Conservation (phyloP, 1,140 invertebrate genomes). For the Luehdorfia chinensis region DNA sequence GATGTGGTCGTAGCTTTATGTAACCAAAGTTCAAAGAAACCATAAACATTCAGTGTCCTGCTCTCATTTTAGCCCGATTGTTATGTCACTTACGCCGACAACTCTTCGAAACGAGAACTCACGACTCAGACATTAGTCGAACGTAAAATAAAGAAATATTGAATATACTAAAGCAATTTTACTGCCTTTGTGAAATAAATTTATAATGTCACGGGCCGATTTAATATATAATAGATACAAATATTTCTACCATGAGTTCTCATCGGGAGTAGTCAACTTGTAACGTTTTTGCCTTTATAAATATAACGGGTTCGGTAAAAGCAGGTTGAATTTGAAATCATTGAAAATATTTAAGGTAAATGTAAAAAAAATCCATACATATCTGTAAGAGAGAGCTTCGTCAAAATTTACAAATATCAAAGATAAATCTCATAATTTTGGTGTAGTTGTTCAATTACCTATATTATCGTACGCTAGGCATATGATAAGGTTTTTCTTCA, state of each 20-base stretch:
- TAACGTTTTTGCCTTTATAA: constrained; percentile 34
- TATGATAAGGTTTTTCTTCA: too few relatives aligned
- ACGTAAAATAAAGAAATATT: constrained; percentile 18
- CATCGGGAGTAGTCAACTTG: constrained; percentile 35
- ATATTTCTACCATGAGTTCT: constrained; percentile 16
- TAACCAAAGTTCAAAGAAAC: constrained; percentile 6
- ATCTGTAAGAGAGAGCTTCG: constrained; percentile 5
- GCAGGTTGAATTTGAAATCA: constrained; percentile 36
- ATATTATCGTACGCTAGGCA: too few relatives aligned
- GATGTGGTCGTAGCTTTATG: not conserved
- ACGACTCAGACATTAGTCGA: constrained; percentile 22
- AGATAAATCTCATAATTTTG: too few relatives aligned
- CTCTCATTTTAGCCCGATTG: constrained; percentile 55
- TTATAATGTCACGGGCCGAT: constrained; percentile 1
- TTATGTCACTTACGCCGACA: constrained; percentile 29
- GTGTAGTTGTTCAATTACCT: too few relatives aligned
- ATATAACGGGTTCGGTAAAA: constrained; percentile 24
- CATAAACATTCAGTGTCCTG: constrained; percentile 23
- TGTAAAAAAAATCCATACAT: not conserved
- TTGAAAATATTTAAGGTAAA: not conserved
- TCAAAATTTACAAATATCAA: not conserved
- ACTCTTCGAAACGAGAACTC: constrained; percentile 26
- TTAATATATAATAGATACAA: constrained; percentile 4
- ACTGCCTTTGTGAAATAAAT: not conserved
- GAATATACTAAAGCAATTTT: constrained; percentile 4